Base-by-base conservation (phyloP, 2,888 invertebrate species). In the Zhengitettix transpicula region DNA sequence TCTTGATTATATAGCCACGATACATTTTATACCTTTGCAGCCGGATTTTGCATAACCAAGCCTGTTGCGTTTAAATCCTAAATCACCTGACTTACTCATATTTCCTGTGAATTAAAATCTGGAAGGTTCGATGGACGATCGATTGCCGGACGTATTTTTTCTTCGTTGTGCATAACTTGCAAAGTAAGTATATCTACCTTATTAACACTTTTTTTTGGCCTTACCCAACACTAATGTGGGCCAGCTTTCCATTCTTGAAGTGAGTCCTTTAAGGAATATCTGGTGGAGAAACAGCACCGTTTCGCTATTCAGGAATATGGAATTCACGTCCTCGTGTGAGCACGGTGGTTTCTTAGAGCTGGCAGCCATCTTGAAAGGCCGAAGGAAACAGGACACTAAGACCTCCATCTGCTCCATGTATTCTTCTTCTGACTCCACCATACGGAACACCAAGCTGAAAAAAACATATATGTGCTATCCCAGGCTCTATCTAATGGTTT, bases 351-450 rank as follows among this genome's bases (percentile, higher is more conserved):
- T 89, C 73, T 92, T 92, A 11, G 91, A 90, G 68, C 90, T 90
- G 40, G 94, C 94, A 1, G 93, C 92, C 93, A 94, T 93, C 75
- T 90, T 87, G 72, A 93, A 89, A 0, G 91, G 90, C 42, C 93
- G 81, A 17, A 93, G 77, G 73, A 92, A 94, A 69, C 92, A 92
- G 12, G 90, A 87, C 16, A 88, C 86, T 52, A 89, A 75, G 64
- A 86, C 83, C 70, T 92, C 90, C 78, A 94, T 81, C 73, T 93
- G 93, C 69, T 91, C 88, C 70, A 92, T 84, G 71, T 94, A 94
- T 69, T 93, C 93, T 70, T 93, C 92, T 73, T 94, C 94, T 8
- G 89, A 85, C 72, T 94, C 93, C 1, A 94, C 92, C 91, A 93
- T 91, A 68, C 87, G 84, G 72, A 90, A 90, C 16, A 90, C 89